Evolutionary conservation across 2,113 vertebrate genomes (phyloP), one percentile per base, ranked within the genome.

Genomic region (Mola mola): DNA sequence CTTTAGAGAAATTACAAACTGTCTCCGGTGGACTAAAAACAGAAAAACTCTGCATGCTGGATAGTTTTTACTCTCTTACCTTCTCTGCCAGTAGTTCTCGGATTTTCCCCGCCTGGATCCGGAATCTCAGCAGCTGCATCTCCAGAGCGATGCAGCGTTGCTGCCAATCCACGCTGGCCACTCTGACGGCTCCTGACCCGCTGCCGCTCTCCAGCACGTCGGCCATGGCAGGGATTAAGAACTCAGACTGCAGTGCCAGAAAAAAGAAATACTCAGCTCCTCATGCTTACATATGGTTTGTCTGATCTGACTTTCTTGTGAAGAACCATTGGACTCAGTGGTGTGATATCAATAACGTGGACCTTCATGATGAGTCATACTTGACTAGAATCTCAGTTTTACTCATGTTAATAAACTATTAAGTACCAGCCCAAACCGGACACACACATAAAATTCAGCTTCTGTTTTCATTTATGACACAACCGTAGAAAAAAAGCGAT

Each of bases 61-160:
- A n/a, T n/a, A n/a, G n/a, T n/a, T n/a, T n/a, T n/a, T n/a, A n/a
- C n/a, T 34, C 4, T n/a, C 89, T 86, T 79, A 96, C 94, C 93
- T 95, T 96, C 72, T 96, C 94, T 40, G 93, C 94, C 81, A 96
- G 87, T 63, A 95, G 90, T 72, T 95, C 93, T 34, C 94, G 89
- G 72, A 96, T 94, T 83, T 94, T 96, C 71, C 94, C 91, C 15
- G 95, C 94, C 82, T 96, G 94, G 17, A 96, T 89, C 50, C 93
- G 91, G 83, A 96, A 96, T 84, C 92, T 92, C 83, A 94, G 93
- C 82, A 96, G 93, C 88, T 96, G 95, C 66, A 93, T 92, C 82
- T 96, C 94, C 79, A 96, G 71, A 0, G 83, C 82, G 4, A 94
- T 66, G 72, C 94, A 96, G 57, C 93, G 88, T 38, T 95, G 94